These are phyloP conservation scores for Tubulanus polymorphus DNA, from an alignment of 2,888 invertebrate genomes.

Conservation along the genomic window DNA sequence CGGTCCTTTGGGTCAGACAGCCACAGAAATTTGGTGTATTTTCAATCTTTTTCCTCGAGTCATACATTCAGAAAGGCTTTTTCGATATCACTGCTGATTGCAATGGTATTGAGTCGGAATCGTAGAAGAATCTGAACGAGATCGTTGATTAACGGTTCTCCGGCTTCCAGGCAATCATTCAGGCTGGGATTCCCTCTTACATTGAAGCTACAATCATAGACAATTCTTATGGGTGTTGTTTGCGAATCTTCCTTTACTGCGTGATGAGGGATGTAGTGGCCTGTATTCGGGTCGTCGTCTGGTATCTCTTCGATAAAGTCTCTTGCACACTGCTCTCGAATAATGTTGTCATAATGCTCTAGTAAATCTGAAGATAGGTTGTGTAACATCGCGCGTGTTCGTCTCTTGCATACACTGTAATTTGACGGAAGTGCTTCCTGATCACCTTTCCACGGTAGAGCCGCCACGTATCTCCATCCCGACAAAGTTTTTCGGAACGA, in stretches of 20 bases:
- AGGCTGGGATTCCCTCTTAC: constrained; percentile 12
- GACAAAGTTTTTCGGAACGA: too few relatives aligned
- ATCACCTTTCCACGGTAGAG: not conserved
- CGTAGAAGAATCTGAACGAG: constrained; percentile 13
- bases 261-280: constrained; percentile 21
- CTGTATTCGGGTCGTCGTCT: not conserved
- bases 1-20: constrained; percentile 14
- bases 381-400: not conserved
- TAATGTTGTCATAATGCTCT: not conserved
- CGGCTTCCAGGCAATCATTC: constrained; percentile 18
- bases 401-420: not conserved
- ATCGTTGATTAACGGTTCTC: constrained; percentile 16
- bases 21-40: constrained; percentile 19
- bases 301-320: not conserved
- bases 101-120: constrained; percentile 16
- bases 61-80: constrained; percentile 15
- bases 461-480: not conserved
- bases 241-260: constrained; percentile 17
- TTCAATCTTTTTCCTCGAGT: constrained; percentile 13
- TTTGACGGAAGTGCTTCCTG: not conserved
- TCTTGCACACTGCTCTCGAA: not conserved
- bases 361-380: not conserved
- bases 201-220: constrained; percentile 16
- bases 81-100: not conserved
- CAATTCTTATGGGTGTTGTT: constrained; percentile 21